These are phyloP conservation scores for Teleopsis dalmanni DNA, from an alignment of 1,140 invertebrate species.

Conservation along the genomic window DNA sequence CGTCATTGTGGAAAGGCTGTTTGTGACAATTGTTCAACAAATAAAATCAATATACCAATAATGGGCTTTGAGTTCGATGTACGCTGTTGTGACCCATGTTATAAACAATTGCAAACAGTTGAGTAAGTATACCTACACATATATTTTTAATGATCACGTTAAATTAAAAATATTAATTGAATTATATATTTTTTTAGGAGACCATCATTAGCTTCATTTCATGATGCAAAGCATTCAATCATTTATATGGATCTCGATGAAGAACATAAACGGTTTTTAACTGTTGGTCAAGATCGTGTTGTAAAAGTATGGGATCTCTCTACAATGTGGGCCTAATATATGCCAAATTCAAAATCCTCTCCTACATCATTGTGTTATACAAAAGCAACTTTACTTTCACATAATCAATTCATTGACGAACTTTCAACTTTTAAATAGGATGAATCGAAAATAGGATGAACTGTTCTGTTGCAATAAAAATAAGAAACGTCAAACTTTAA, in stretches of 20 bases:
- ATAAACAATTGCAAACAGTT: conserved; percentile 69
- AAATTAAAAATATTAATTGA: not conserved
- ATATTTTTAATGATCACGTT: not conserved
- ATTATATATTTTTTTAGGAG: conserved; percentile 53
- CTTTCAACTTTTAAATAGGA: no score
- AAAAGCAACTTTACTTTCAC: no score
- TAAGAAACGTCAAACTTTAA: no score
- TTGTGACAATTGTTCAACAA: conserved; percentile 84
- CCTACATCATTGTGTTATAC: not conserved
- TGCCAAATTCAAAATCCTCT: not conserved
- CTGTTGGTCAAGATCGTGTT: conserved; percentile 86
- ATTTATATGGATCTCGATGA: conserved; percentile 85
- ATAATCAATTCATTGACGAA: no score
- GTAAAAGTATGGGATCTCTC: conserved; percentile 76
- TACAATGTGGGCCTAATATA: conserved; percentile 37
- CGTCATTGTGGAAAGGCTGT: conserved; percentile 87
- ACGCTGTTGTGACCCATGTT: conserved; percentile 88
- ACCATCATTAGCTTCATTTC: conserved; percentile 84
- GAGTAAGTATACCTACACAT: conserved; percentile 59
- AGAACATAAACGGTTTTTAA: conserved; percentile 73
- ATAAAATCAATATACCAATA: conserved; percentile 78
- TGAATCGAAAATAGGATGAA: no score
- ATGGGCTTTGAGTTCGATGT: conserved; percentile 99
- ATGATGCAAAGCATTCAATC: conserved; percentile 90
- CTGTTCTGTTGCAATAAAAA: no score